Evolutionary conservation across 2,888 invertebrate genomes (phyloP), one percentile per base, ranked within the genome.

Genomic region (Lithophane leautieri): DNA sequence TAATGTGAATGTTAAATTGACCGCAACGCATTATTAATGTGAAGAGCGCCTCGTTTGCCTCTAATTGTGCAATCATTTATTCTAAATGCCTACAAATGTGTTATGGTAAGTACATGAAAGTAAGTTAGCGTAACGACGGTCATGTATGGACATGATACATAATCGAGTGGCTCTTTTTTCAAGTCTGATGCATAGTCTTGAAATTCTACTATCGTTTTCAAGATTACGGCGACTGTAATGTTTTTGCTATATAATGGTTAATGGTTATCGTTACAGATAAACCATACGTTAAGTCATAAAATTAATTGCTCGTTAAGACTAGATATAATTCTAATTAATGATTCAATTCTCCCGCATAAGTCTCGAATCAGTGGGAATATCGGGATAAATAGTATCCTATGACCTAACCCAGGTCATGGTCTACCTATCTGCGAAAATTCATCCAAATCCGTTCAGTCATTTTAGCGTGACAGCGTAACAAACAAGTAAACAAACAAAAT

Each of bases 1-100:
- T 87, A 89, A 91, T 87, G 87, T 88, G 85, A 87, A 89, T 90
- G 91, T 93, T 93, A 91, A 94, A 94, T 92, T 93, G 93, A 90
- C 91, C 92, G 91, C 89, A 89, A 88, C 90, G 88, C 90, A 90
- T 89, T 91, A 92, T 90, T 91, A 88, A 87, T 87, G 79, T 82
- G 77, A 82, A 88, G 89, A 89, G 86, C 90, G 86, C 88, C 88
- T 90, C 89, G 90, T 92, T 91, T 90, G 90, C 91, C 89, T 88
- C 84, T 89, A 90, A 90, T 90, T 88, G 90, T 88, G 89, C 88
- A 88, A 87, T 81, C 82, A 89, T 91, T 91, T 88, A 88, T 90
- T 90, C 86, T 88, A 89, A 89, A 83, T 86, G 83, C 87, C 88
- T 83, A 86, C 87, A 87, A 88, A 88, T 85, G 83, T 87, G 85